Evolutionary conservation across 2,888 invertebrate genomes (phyloP).

Genomic region (Busseola fusca): DNA sequence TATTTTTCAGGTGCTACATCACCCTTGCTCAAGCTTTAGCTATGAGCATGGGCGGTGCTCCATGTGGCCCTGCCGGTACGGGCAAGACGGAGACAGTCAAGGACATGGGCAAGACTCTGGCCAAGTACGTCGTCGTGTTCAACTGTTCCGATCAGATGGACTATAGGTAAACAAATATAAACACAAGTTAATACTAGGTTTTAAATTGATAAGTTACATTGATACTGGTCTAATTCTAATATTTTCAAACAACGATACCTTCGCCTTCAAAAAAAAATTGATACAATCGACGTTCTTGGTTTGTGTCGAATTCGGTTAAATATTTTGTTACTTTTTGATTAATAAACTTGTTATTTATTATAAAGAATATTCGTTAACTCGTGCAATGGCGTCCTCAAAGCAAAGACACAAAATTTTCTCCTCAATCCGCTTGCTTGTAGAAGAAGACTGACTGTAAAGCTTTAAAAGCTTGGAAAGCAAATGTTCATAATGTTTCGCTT

Average conservation of each 20-base stretch:
- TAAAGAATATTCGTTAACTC: too few relatives aligned
- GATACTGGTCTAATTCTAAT: not conserved
- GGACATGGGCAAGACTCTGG: slow-evolving; percentile 99
- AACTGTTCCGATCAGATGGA: slow-evolving; percentile 99
- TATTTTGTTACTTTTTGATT: not conserved
- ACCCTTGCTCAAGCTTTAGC: slow-evolving; percentile 98
- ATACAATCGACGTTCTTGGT: not conserved
- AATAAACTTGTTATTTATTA: not conserved
- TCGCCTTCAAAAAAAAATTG: not conserved
- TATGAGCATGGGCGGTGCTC: slow-evolving; percentile 98
- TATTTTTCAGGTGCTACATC: slow-evolving; percentile 95
- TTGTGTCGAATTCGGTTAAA: not conserved
- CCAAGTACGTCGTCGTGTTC: slow-evolving; percentile 98
- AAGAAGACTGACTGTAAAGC: not conserved
- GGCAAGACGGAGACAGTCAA: slow-evolving; percentile 99
- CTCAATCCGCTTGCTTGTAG: not conserved
- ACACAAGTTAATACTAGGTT: not conserved
- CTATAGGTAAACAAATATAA: slow-evolving; percentile 89
- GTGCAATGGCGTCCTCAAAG: too few relatives aligned
- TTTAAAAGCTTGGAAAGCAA: not conserved
- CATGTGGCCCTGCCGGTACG: slow-evolving; percentile 99
- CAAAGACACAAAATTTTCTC: not conserved
- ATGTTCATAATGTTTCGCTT: not conserved
- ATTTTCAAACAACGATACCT: not conserved
- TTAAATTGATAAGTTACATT: not conserved